Base-by-base conservation (phyloP, 2,797 vertebrate genomes). In the Gymnothorax reevesii region DNA sequence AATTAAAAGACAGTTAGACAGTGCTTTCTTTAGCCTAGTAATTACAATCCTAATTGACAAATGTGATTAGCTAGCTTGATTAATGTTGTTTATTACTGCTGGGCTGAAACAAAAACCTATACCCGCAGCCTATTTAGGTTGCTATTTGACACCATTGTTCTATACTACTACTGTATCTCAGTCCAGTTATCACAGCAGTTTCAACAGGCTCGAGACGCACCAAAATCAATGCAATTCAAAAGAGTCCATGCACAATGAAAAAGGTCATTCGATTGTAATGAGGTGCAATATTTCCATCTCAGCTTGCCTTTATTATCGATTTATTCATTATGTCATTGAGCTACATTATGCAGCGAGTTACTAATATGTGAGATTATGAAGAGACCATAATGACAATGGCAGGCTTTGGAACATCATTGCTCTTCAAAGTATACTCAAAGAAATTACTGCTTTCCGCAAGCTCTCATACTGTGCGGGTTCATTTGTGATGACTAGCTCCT, bases 401-500 rank as follows among this genome's bases (percentile, higher is more conserved):
- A 27, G 4, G 33, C 69, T 25, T 2, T 15, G 25, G 1, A 49
- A 49, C 4, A 17, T 15, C 42, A 15, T 20, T 15, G 73, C 13
- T 27, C 69, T 73, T 73, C 66, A 25, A 27, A 71, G 27, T 15
- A 27, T 73, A 25, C 27, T 27, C 25, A 42, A 17, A 20, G 73
- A 75, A 2, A 33, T 73, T 73, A 33, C 42, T 13, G 3, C 8
- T 10, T 12, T 27, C 69, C 69, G 17, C 9, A 9, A 33, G 25
- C 7, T 25, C 8, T 33, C 12, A 33, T 1, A 13, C 25, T 42
- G 33, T 42, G 33, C 33, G 17, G 12, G 12, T 33, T 73, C 12
- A 20, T 55, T 57, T 62, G 71, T 80, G 80, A 79, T 85, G 85
- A 88, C 60, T 87, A 88, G 87, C 64, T 87, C 83, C 86, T 86